Percentiles rank a stretch among this genome's conserved stretches.
Conservation (phyloP, 92 coral and sea anemone genomes). For the Actinostola sp. region DNA sequence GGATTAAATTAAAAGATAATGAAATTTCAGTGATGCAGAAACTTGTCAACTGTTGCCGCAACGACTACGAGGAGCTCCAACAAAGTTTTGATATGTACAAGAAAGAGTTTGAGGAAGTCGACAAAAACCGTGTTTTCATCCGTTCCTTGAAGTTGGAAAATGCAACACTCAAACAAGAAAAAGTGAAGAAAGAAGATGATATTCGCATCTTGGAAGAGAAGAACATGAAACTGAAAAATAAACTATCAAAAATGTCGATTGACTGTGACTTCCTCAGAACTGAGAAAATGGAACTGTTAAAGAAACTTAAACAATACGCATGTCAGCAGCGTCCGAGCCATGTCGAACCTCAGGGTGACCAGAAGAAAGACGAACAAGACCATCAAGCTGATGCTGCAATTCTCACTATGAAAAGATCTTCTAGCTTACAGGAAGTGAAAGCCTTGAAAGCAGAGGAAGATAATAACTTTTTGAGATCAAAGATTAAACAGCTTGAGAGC, state of each 20-base stretch:
- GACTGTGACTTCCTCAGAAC: slow-evolving; percentile 21
- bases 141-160: slow-evolving; percentile 1
- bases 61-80: slow-evolving; percentile 42
- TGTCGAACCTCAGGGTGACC: neutral
- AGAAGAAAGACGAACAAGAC: neutral
- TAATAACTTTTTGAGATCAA: slow-evolving; percentile 8
- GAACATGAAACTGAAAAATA: neutral
- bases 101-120: slow-evolving; percentile 29
- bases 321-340: neutral
- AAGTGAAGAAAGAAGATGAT: neutral
- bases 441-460: slow-evolving; percentile 21
- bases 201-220: neutral
- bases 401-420: neutral
- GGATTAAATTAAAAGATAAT: slow-evolving; percentile 14
- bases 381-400: neutral
- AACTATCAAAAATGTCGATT: slow-evolving; percentile 13
- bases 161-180: slow-evolving; percentile 4
- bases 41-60: slow-evolving; percentile 18
- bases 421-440: slow-evolving; percentile 11
- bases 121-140: slow-evolving; percentile 22
- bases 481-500: slow-evolving; percentile 10
- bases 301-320: slow-evolving; percentile 5
- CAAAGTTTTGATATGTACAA: slow-evolving; percentile 24
- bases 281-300: slow-evolving; percentile 23
- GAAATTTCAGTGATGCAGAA: slow-evolving; percentile 17